A percentile compares a stretch with the other conserved stretches of the same genome.
phyloP scores from a whole-genome alignment of 2,888 invertebrate genomes.

The Cerastoderma edule region DNA sequence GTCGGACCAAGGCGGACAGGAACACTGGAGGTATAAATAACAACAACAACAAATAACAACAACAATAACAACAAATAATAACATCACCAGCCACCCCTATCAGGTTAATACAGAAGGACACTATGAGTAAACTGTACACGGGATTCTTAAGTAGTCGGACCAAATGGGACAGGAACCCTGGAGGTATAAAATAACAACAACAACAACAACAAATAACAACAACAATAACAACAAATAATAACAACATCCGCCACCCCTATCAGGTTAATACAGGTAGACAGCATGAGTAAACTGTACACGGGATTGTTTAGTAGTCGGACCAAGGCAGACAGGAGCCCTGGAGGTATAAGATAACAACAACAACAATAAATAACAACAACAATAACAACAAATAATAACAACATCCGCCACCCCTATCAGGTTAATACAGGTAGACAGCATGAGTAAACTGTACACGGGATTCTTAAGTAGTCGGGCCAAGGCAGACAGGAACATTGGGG shows the following conservation, averaged over 20 bases:
- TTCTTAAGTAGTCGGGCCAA: constrained; percentile 48
- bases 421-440: constrained; percentile 40
- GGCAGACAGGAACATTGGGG: constrained; percentile 51
- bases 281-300: constrained; percentile 38
- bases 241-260: constrained; percentile 58
- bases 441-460: constrained; percentile 49
- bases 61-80: too few species aligned
- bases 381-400: too few species aligned
- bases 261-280: constrained; percentile 45
- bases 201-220: too few species aligned
- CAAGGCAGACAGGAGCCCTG: constrained; percentile 54
- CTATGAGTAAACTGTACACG: constrained; percentile 38
- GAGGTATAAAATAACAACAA: too few species aligned
- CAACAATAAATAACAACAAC: too few species aligned
- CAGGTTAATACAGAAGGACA: constrained; percentile 45
- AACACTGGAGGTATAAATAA: constrained; percentile 61
- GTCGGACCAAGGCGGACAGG: constrained; percentile 34
- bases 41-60: too few species aligned
- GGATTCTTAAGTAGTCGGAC: constrained; percentile 52
- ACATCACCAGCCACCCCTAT: constrained; percentile 58
- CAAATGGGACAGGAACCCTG: constrained; percentile 35
- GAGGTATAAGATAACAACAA: too few species aligned
- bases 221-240: too few species aligned
- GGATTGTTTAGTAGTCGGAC: constrained; percentile 52
- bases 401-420: constrained; percentile 56